Conservation (phyloP, 2,113 vertebrate species). For the Aldabrachelys gigantea region DNA sequence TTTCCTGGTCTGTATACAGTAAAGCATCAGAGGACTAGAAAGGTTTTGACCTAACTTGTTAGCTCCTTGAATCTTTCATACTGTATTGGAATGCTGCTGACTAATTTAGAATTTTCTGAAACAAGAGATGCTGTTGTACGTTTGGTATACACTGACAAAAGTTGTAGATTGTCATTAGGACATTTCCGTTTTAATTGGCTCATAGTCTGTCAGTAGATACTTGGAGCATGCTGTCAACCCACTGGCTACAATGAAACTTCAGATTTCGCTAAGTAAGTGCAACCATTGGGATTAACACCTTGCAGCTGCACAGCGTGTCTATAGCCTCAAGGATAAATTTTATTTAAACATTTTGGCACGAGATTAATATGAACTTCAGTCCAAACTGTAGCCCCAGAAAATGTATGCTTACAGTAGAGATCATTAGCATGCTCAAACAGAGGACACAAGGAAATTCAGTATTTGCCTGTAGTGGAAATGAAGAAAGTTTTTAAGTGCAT, state of each 20-base stretch:
- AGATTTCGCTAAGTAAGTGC: background rate
- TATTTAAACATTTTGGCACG: background rate
- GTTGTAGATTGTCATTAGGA: background rate
- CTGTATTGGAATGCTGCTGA: rapidly evolving
- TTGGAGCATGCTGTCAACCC: background rate
- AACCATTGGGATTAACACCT: background rate
- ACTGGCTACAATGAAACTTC: rapidly evolving
- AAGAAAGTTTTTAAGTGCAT: background rate
- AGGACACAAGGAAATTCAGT: background rate
- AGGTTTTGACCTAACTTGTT: background rate
- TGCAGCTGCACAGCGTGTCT: rapidly evolving
- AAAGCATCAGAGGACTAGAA: background rate
- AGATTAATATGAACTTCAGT: background rate
- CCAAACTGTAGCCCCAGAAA: background rate
- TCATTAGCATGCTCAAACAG: background rate
- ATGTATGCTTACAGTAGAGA: background rate
- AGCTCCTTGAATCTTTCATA: background rate
- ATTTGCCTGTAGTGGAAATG: background rate
- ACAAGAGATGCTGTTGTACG: background rate
- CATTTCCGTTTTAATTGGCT: background rate
- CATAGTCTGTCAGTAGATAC: background rate
- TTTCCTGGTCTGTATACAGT: rapidly evolving
- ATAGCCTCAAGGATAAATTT: background rate
- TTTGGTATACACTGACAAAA: rapidly evolving
- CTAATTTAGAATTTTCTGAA: background rate